Evolutionary conservation across 2,888 invertebrate species (phyloP), one percentile per base, ranked within the genome.

Genomic region (Euplexia lucipara): DNA sequence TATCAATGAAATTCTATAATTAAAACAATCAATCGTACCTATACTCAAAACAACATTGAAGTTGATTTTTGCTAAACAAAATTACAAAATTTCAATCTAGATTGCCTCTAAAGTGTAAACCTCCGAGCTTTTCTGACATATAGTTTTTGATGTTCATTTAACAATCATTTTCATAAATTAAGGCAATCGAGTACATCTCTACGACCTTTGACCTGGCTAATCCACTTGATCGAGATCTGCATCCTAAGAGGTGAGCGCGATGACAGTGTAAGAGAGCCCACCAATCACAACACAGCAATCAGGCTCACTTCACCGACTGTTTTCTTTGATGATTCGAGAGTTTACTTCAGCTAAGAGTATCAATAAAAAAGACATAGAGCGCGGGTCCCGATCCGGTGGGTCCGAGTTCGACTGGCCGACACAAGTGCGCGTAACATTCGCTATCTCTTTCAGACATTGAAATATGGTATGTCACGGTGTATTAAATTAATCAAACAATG

Each of bases 241-340:
- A 78, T 76, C 68, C 75, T 53, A 63, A 74, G 69, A 56, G 44
- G 67, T 70, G 71, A 66, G 69, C 62, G 76, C 83, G 88, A 86
- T 85, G 90, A 90, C 88, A 91, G 85, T 84, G 83, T 81, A 84
- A 83, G 82, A 74, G 83, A 70, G 68, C 64, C 44, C 69, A 78
- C 85, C 83, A 87, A 89, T 87, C 88, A 89, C 84, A 89, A 90
- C 88, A 88, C 69, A 82, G 85, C 89, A 91, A 92, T 92, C 92
- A 92, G 84, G 75, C 76, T 86, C 89, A 86, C 84, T 92, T 91
- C 90, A 91, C 85, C 85, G 88, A 82, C 86, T 92, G 87, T 93
- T 93, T 91, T 89, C 89, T 90, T 91, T 89, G 88, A 91, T 90
- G 90, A 90, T 88, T 92, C 84, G 86, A 87, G 88, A 89, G 87